Percentiles rank a stretch among this genome's conserved stretches.
Conservation (phyloP, 2,113 vertebrate genomes). For the Tetrao urogallus region DNA sequence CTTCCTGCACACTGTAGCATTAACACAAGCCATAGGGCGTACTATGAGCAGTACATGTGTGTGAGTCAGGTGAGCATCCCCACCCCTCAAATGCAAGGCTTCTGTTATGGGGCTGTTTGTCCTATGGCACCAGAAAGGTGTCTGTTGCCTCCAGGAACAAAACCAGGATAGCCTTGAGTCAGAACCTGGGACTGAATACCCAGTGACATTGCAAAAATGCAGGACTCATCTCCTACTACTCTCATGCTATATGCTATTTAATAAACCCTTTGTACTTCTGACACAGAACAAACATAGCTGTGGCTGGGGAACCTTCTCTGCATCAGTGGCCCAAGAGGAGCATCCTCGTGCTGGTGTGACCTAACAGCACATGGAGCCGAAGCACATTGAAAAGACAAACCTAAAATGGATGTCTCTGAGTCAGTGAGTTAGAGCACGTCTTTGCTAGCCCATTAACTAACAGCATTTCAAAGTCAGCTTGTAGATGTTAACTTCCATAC, state of each 20-base stretch:
- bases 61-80: neutral
- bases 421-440: neutral
- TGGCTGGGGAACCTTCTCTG: neutral
- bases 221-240: neutral
- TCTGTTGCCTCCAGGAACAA: neutral
- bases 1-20: neutral
- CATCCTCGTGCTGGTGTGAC: rapidly evolving
- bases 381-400: neutral
- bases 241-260: neutral
- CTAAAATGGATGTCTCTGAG: neutral
- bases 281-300: neutral
- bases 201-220: neutral
- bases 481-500: neutral
- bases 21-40: neutral
- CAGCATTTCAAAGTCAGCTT: neutral
- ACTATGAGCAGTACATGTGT: neutral
- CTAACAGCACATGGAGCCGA: neutral
- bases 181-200: neutral
- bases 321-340: neutral
- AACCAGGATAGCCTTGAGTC: neutral
- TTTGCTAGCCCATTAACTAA: neutral
- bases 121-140: neutral
- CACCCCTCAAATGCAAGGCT: neutral
- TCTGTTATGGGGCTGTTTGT: neutral
- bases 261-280: neutral